A percentile compares a stretch with the other conserved stretches of the same genome.
phyloP scores from a whole-genome alignment of 2,888 invertebrate genomes.

The Latrodectus hesperus region DNA sequence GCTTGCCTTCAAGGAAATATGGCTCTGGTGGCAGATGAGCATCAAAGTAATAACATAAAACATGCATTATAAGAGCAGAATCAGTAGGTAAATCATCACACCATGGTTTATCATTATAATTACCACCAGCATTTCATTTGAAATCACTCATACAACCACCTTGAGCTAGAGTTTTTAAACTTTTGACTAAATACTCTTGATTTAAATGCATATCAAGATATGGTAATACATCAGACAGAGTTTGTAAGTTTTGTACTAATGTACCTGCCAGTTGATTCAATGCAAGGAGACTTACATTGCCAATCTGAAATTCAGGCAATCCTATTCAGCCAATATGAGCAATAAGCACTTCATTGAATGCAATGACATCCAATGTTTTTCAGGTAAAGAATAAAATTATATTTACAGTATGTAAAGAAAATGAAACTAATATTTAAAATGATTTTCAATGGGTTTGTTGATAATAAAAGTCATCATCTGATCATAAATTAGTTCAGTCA shows the following conservation, averaged over 20 bases:
- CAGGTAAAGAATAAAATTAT: too few species aligned
- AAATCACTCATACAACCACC: conserved; percentile 92
- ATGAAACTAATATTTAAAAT: too few species aligned
- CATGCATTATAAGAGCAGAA: conserved; percentile 88
- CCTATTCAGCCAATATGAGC: conserved; percentile 81
- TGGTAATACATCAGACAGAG: conserved; percentile 81
- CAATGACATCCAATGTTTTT: too few species aligned
- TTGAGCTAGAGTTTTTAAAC: conserved; percentile 85
- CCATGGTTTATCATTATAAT: conserved; percentile 85
- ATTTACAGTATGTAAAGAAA: too few species aligned
- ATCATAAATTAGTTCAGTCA: too few species aligned
- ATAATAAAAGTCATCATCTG: too few species aligned
- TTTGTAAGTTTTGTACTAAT: conserved; percentile 79
- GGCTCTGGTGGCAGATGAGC: conserved; percentile 80
- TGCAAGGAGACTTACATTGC: conserved; percentile 82
- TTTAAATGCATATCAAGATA: conserved; percentile 88
- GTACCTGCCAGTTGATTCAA: conserved; percentile 82
- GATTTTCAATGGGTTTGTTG: too few species aligned
- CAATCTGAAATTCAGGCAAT: conserved; percentile 75
- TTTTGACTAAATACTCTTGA: conserved; percentile 88
- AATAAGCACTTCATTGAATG: too few species aligned
- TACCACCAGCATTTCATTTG: conserved; percentile 89
- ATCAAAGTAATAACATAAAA: conserved; percentile 90
- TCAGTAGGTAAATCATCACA: conserved; percentile 89
- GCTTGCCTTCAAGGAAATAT: conserved; percentile 75